These are phyloP conservation scores for Pelusios castaneus DNA, from an alignment of 2,113 vertebrate species.

Conservation along the genomic window DNA sequence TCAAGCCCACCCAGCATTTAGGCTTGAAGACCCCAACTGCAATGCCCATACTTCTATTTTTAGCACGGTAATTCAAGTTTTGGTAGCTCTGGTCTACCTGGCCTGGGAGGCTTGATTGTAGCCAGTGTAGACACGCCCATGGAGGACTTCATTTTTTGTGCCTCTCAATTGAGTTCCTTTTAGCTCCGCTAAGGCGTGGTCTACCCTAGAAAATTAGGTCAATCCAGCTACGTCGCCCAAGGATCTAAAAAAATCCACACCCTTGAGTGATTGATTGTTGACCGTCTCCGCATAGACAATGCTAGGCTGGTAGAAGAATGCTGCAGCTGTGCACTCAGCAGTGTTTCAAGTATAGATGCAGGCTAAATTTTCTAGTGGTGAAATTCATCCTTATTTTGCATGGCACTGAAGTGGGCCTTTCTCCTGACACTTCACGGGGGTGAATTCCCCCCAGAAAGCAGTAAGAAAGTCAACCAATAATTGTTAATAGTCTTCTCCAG, in stretches of 20 bases:
- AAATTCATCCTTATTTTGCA: not conserved
- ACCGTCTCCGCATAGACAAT: not conserved
- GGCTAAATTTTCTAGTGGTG: not conserved
- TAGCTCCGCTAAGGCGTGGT: not conserved
- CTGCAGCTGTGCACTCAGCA: not conserved
- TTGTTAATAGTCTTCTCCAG: too few relatives aligned
- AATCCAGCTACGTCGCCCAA: not conserved
- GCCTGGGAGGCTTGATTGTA: not conserved
- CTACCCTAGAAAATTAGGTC: not conserved
- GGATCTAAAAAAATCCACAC: not conserved
- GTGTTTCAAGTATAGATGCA: not conserved
- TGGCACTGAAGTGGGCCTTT: fast-evolving
- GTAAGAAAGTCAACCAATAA: not conserved
- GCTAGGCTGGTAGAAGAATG: not conserved
- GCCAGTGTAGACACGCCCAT: not conserved
- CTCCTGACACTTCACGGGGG: not conserved
- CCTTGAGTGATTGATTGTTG: not conserved
- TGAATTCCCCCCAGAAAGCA: not conserved
- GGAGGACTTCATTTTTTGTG: not conserved
- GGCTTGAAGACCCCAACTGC: not conserved
- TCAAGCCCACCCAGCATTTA: not conserved
- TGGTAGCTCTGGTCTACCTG: not conserved
- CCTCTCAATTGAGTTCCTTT: not conserved
- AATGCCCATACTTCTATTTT: not conserved
- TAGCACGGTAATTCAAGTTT: not conserved